Base-by-base conservation (phyloP, 2,888 invertebrate genomes). In the Lypha dubia region DNA sequence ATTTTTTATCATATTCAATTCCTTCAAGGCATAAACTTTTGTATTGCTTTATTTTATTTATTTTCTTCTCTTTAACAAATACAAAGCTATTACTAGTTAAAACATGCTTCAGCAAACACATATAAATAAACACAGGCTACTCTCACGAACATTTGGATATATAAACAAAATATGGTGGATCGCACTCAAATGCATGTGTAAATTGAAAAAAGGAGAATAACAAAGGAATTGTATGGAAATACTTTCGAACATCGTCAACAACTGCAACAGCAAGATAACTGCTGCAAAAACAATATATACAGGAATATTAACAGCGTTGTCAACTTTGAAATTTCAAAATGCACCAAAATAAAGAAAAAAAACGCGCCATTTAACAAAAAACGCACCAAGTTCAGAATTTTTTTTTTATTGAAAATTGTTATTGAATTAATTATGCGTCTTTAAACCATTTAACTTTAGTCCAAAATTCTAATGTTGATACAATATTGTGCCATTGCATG, bases 1-100 rank as follows among this genome's bases (percentile, higher is more conserved):
- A 38, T 56, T 51, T 63, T 51, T 73, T 49, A 65, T 67, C 32
- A 65, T 80, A 65, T 73, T 67, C 67, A 74, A 74, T 74, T 80
- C 51, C 80, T 80, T 67, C 0, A 73, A 74, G 80, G 80, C 73
- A 80, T 24, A 60, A 67, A 60, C 58, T 60, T 80, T 80, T 80
- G n/a, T 60, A 73, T 46, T 71, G 15, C 65, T 65, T 58, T 68
- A 1, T 62, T 20, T 60, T 44, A 13, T 11, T 11, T 11, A 13
- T 13, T 28, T 28, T 28, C 28, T 56, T 35, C 13, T 5, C 22
- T 24, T 46, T 53, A 24, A 41, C 35, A 63, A 44, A 53, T 56
- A 77, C 77, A 70, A 68, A 62, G 46, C 22, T 44, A 51, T 62
- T 62, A 53, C 62, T 60, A 28, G 51, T 7, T 51, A 70, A 51